Conservation (phyloP, 1,140 invertebrate species). For the Halyomorpha halys region DNA sequence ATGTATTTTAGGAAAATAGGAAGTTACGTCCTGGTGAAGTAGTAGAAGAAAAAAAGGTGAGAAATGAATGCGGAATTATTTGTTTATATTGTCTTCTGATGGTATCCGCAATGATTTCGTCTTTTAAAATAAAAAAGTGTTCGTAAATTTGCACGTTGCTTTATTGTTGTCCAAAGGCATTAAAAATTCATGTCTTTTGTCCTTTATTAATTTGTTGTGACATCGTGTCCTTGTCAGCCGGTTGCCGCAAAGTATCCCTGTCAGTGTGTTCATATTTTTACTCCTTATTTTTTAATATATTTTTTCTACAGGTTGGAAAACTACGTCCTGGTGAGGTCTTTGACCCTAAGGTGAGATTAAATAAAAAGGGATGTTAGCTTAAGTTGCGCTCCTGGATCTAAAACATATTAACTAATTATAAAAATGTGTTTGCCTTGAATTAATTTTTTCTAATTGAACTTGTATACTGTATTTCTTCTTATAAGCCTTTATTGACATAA, state of each 20-base stretch:
- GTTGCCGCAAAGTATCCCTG: constrained; percentile 23
- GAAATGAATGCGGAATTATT: constrained; percentile 31
- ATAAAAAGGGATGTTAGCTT: constrained; percentile 18
- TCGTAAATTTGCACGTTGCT: constrained; percentile 20
- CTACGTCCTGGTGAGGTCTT: constrained; percentile 68
- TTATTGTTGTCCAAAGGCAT: constrained; percentile 12
- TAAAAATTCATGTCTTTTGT: constrained; percentile 11
- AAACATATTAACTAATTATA: constrained; percentile 19
- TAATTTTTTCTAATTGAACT: constrained; percentile 27
- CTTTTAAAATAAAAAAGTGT: not conserved
- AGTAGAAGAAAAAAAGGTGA: constrained; percentile 87
- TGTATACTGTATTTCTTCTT: constrained; percentile 4
- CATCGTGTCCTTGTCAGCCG: constrained; percentile 8
- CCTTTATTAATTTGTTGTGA: constrained; percentile 2
- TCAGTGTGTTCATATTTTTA: constrained; percentile 20
- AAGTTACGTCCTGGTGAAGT: constrained; percentile 88
- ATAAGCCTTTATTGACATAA: constrained; percentile 2
- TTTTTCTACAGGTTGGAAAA: constrained; percentile 52
- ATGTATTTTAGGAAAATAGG: constrained; percentile 56
- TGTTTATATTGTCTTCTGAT: too few species aligned
- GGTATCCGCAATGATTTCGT: too few species aligned
- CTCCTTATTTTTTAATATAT: constrained; percentile 24
- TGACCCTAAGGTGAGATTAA: constrained; percentile 59
- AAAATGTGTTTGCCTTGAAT: constrained; percentile 22
- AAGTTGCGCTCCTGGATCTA: constrained; percentile 23